Evolutionary conservation across 2,113 vertebrate species (phyloP).

Genomic region (Galeopterus variegatus): DNA sequence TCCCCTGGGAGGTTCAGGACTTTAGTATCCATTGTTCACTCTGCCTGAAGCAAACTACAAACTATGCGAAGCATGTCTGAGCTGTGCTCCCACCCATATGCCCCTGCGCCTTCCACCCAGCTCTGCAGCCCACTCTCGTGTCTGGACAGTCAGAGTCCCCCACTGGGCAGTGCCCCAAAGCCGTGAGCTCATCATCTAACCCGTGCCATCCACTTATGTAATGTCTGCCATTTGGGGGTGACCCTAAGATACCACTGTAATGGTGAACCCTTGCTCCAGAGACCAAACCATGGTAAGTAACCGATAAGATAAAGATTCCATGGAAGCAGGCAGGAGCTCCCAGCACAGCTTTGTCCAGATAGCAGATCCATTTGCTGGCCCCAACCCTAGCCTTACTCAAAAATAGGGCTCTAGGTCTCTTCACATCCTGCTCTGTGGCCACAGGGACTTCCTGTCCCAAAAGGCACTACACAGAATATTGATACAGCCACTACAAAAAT

Average conservation of each 20-base stretch:
- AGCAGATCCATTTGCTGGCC: background rate
- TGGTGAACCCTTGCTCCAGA: background rate
- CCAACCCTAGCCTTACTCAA: background rate
- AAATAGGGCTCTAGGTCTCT: background rate
- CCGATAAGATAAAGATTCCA: background rate
- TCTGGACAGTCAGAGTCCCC: background rate
- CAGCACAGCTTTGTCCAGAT: background rate
- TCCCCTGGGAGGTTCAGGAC: background rate
- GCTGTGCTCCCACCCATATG: background rate
- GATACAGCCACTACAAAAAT: background rate
- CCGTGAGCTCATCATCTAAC: background rate
- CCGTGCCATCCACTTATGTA: background rate
- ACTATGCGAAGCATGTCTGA: background rate
- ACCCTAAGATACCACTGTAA: background rate
- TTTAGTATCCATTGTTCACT: background rate
- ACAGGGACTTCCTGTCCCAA: background rate
- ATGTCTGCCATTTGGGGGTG: background rate
- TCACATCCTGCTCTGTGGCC: background rate
- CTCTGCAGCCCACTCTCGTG: background rate
- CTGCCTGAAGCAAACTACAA: constrained; percentile 32
- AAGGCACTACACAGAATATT: constrained; percentile 5
- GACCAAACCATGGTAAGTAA: background rate
- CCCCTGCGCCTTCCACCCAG: background rate
- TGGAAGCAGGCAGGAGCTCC: background rate
- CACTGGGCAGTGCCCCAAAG: background rate